These are phyloP conservation scores for Hyposoter didymator DNA, from an alignment of 2,888 invertebrate genomes.

Conservation along the genomic window DNA sequence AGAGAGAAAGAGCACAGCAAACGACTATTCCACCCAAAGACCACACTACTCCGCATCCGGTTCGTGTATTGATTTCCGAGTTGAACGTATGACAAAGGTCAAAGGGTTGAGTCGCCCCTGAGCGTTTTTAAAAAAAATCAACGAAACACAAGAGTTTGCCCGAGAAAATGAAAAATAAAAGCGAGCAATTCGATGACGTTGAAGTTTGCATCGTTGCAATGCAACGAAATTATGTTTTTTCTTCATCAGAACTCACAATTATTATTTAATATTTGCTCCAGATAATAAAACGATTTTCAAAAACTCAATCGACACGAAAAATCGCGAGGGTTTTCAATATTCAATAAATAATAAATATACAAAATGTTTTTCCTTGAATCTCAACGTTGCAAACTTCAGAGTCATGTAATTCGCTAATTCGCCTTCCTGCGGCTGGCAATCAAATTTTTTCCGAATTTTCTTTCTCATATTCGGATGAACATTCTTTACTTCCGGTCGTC, in stretches of 20 bases:
- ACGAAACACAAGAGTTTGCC: background rate
- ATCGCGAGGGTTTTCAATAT: too few species aligned
- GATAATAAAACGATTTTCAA: too few species aligned
- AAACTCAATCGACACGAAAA: too few species aligned
- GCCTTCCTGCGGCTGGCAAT: background rate
- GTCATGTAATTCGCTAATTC: too few species aligned
- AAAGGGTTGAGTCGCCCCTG: constrained; percentile 67
- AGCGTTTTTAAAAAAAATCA: constrained; percentile 34
- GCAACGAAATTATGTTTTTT: too few species aligned
- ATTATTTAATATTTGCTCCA: too few species aligned
- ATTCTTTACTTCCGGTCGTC: background rate
- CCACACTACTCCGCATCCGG: constrained; percentile 67
- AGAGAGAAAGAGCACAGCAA: constrained; percentile 51
- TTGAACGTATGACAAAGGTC: constrained; percentile 71
- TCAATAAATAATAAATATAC: too few species aligned
- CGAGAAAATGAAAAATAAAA: background rate
- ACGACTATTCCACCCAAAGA: constrained; percentile 61
- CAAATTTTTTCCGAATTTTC: background rate
- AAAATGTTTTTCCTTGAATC: too few species aligned
- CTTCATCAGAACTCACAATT: too few species aligned
- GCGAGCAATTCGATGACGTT: background rate
- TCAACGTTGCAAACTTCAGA: too few species aligned
- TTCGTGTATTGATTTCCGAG: constrained; percentile 71
- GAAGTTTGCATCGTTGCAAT: too few species aligned
- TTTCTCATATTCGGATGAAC: background rate